Evolutionary conservation across 92 coral and sea anemone species (phyloP).

Genomic region (Porites divaricata): DNA sequence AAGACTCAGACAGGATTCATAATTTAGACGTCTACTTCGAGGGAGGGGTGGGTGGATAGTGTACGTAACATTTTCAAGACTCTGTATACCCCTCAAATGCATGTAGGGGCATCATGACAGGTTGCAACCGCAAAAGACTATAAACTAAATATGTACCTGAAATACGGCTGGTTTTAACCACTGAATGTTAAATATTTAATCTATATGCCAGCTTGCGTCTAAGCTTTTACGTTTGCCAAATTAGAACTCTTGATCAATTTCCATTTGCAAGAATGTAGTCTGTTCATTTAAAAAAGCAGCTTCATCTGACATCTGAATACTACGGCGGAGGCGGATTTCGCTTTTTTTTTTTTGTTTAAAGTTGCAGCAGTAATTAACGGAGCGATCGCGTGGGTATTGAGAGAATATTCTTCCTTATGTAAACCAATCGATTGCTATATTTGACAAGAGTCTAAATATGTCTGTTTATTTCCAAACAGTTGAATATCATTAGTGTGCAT

Average conservation of each 20-base stretch:
- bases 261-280: background rate
- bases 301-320: no score
- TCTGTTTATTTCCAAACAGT: background rate
- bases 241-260: background rate
- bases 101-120: background rate
- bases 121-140: background rate
- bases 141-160: background rate
- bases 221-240: background rate
- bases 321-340: background rate
- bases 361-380: background rate
- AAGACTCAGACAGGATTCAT: no score
- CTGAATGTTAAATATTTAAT: conserved; percentile 16
- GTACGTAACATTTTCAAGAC: no score
- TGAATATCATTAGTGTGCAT: background rate
- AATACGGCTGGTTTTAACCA: conserved; percentile 22
- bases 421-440: background rate
- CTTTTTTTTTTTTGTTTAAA: background rate
- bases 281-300: background rate
- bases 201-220: conserved; percentile 2
- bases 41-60: no score
- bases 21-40: no score
- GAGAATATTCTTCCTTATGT: background rate
- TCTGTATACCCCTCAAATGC: no score
- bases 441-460: background rate
- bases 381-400: background rate